phyloP scores from a whole-genome alignment of 1,140 invertebrate genomes.

The Bactericera cockerelli region DNA sequence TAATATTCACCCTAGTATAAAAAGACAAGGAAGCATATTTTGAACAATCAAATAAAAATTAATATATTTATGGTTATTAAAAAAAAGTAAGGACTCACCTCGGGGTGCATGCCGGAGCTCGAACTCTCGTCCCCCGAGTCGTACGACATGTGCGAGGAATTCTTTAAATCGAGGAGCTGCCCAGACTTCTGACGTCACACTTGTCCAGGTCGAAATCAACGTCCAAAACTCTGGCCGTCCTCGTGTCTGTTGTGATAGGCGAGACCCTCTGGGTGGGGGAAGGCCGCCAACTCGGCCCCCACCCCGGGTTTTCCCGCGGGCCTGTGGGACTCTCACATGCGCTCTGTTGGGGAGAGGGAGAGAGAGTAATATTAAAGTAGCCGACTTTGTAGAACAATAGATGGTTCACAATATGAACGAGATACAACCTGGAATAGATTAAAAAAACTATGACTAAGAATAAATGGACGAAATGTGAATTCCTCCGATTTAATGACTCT shows the following conservation, averaged over 20 bases:
- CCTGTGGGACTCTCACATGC: conserved; percentile 30
- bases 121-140: conserved; percentile 23
- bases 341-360: conserved; percentile 13
- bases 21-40: too few species aligned
- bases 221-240: conserved; percentile 14
- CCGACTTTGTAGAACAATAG: too few species aligned
- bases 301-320: conserved; percentile 72
- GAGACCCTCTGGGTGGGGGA: too few species aligned
- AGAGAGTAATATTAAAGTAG: too few species aligned
- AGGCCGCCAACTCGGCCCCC: conserved; percentile 63
- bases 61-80: conserved; percentile 23
- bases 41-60: too few species aligned
- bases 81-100: conserved; percentile 22
- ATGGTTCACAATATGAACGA: too few species aligned
- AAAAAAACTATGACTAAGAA: too few species aligned
- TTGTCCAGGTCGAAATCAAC: conserved; percentile 23
- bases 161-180: conserved; percentile 24
- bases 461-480: too few species aligned
- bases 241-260: not conserved
- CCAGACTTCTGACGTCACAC: conserved; percentile 24
- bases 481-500: too few species aligned
- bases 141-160: conserved; percentile 19
- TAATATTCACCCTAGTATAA: too few species aligned
- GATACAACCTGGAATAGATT: too few species aligned
- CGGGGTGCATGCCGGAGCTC: conserved; percentile 19